Percentiles rank a stretch among this genome's conserved stretches.
phyloP scores from a whole-genome alignment of 2,113 vertebrate genomes.

The Tyrannus savana region DNA sequence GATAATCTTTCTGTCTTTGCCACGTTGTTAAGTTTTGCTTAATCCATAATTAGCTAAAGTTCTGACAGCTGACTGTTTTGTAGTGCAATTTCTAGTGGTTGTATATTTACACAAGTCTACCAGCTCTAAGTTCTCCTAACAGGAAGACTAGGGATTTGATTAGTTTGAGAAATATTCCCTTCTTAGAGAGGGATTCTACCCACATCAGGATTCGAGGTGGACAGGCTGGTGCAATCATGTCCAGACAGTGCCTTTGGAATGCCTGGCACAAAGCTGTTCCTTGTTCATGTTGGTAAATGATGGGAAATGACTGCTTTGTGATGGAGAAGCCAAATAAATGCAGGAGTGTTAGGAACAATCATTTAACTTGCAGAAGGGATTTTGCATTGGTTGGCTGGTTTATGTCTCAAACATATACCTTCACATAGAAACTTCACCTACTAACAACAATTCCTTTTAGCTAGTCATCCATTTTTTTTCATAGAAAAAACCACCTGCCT shows the following conservation, averaged over 20 bases:
- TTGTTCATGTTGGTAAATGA: not conserved
- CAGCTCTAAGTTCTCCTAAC: not conserved
- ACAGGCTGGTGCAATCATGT: not conserved
- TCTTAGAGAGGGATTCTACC: not conserved
- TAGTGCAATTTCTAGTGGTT: not conserved
- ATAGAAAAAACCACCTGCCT: not conserved
- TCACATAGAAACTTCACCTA: not conserved
- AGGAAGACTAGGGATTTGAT: not conserved
- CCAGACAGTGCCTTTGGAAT: not conserved
- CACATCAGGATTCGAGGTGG: not conserved
- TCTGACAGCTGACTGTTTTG: not conserved
- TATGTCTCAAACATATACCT: not conserved
- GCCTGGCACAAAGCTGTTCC: not conserved
- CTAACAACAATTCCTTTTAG: not conserved
- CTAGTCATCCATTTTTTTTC: not conserved
- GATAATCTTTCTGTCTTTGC: not conserved
- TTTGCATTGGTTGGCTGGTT: not conserved
- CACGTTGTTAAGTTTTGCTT: not conserved
- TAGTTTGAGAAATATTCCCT: not conserved
- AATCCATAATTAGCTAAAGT: not conserved
- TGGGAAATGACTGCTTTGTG: not conserved
- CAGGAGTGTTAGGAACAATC: not conserved
- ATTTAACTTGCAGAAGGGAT: rapidly evolving
- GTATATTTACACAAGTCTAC: not conserved
- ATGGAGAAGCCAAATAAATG: not conserved